Evolutionary conservation across 2,888 invertebrate genomes (phyloP).

Genomic region (Cancer borealis): DNA sequence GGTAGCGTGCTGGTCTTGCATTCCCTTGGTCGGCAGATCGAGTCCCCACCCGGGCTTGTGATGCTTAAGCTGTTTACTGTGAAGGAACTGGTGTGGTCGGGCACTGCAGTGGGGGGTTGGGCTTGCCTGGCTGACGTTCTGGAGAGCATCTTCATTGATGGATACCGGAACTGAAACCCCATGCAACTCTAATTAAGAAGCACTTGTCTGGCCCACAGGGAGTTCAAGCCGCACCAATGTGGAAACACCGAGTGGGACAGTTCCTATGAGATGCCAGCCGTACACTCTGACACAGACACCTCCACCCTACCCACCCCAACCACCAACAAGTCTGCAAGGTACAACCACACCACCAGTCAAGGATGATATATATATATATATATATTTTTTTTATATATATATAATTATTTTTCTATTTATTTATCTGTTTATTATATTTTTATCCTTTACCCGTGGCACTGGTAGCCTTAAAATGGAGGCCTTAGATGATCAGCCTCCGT

Average conservation of each 20-base stretch:
- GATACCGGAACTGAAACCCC: neutral
- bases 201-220: neutral
- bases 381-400: neutral
- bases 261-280: neutral
- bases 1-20: too few species aligned
- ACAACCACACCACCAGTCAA: neutral
- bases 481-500: too few species aligned
- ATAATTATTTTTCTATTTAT: neutral
- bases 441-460: too few species aligned
- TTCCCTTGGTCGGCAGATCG: too few species aligned
- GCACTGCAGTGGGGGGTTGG: too few species aligned
- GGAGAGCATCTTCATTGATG: too few species aligned
- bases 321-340: neutral
- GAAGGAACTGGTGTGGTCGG: too few species aligned
- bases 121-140: too few species aligned
- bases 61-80: too few species aligned
- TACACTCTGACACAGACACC: neutral
- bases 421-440: too few species aligned
- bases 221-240: neutral
- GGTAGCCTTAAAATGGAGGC: too few species aligned
- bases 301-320: neutral
- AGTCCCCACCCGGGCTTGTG: too few species aligned
- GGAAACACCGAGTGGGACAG: constrained; percentile 26
- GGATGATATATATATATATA: neutral
- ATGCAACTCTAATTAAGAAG: neutral